Base-by-base conservation (phyloP, 2,888 invertebrate genomes). In the Erebia epiphron region DNA sequence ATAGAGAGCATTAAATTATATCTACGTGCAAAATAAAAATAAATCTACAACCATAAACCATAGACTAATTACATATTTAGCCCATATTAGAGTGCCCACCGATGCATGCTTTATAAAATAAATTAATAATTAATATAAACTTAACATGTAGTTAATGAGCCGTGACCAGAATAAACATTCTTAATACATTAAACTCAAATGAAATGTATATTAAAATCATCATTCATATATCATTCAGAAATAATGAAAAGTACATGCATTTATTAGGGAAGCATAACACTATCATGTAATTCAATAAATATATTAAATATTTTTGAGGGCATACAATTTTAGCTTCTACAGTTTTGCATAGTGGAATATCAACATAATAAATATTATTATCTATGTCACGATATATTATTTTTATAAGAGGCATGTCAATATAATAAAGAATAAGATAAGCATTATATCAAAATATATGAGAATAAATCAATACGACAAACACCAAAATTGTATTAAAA, bases 1-100 rank as follows among this genome's bases (percentile, higher is more conserved):
- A 62, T 62, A 21, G 13, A 49, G 13, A 46, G 2, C 7, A 52
- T 9, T 61, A 66, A 14, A 67, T n/a, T n/a, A 18, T 18, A 14
- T 56, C 35, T 67, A 52, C 60, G 60, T 72, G 67, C 68, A 63
- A 62, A 10, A 35, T 56, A 57, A 13, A 43, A 43, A 9, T 11
- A 11, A 43, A 46, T 13, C n/a, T 62, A 14, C 18, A 11, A 66
- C 14, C 61, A n/a, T 56, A 56, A 16, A 60, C 65, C 18, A 67
- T 61, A 69, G 41, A 69, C 43, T 57, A 63, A 26, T 43, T 68
- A 73, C 64, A 72, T 52, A 71, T 63, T 71, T 62, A 75, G 71
- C 74, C 75, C 74, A 75, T 58, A 75, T 73, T 73, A 72, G 68
- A 73, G 69, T 71, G 72, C 75, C 75, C 76, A 75, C 71, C 72